Conservation (phyloP, 2,797 vertebrate genomes). For the Pachyuromys duprasi region DNA sequence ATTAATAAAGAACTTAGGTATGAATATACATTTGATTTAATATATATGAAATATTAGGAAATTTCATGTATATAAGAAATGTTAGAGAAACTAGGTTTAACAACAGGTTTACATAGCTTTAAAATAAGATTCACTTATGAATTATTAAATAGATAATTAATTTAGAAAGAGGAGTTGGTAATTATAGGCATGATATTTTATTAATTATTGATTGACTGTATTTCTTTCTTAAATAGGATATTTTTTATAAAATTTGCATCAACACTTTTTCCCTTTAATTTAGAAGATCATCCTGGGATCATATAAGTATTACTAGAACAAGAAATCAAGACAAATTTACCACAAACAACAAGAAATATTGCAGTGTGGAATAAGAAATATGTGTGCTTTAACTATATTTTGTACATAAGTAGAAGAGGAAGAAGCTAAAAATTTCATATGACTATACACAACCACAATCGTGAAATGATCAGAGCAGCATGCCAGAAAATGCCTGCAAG, state of each 20-base stretch:
- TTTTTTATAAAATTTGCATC: background rate
- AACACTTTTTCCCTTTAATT: background rate
- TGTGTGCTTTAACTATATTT: background rate
- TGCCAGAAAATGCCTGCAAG: constrained; percentile 43
- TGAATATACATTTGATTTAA: background rate
- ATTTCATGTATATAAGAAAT: background rate
- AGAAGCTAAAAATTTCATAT: background rate
- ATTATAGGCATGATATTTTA: background rate
- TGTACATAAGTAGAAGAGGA: background rate
- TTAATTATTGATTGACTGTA: background rate
- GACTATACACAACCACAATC: background rate
- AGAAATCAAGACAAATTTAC: background rate
- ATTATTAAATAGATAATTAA: background rate
- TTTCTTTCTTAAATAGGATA: background rate
- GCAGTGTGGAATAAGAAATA: background rate
- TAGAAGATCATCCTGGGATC: background rate
- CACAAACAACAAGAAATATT: background rate
- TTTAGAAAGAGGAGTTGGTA: background rate
- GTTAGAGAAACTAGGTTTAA: background rate
- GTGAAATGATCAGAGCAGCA: background rate
- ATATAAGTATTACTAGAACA: background rate
- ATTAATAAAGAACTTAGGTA: background rate
- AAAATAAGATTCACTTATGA: background rate
- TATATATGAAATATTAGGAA: background rate
- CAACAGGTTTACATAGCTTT: background rate